These are phyloP conservation scores for Drosophila tripunctata DNA, from an alignment of 2,888 invertebrate genomes.

Conservation along the genomic window DNA sequence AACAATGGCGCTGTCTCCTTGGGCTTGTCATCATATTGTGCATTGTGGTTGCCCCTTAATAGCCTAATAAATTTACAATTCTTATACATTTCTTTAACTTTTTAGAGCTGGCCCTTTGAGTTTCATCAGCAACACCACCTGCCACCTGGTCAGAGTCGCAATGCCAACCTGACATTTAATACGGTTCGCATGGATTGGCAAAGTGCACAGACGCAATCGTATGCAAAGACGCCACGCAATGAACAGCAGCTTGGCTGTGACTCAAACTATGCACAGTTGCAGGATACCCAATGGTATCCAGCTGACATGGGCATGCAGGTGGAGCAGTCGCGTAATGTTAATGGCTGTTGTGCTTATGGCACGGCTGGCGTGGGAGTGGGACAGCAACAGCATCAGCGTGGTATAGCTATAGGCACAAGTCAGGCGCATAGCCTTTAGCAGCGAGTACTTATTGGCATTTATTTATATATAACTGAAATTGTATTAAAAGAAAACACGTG, in stretches of 20 bases:
- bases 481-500: slow-evolving; percentile 68
- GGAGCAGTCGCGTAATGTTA: slow-evolving; percentile 43
- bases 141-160: slow-evolving; percentile 45
- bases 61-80: neutral
- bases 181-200: slow-evolving; percentile 68
- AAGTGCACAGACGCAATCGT: slow-evolving; percentile 47
- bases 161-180: slow-evolving; percentile 41
- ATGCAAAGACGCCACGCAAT: slow-evolving; percentile 47
- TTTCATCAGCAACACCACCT: slow-evolving; percentile 87
- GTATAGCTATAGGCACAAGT: slow-evolving; percentile 56
- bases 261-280: slow-evolving; percentile 47
- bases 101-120: slow-evolving; percentile 93
- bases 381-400: slow-evolving; percentile 64
- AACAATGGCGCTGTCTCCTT: slow-evolving; percentile 68
- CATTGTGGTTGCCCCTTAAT: slow-evolving; percentile 49
- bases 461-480: slow-evolving; percentile 27
- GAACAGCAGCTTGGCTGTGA: slow-evolving; percentile 43
- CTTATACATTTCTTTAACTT: neutral
- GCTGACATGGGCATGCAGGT: slow-evolving; percentile 54
- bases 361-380: slow-evolving; percentile 41
- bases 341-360: slow-evolving; percentile 63
- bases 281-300: slow-evolving; percentile 62
- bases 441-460: slow-evolving; percentile 1
- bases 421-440: slow-evolving; percentile 61
- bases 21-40: slow-evolving; percentile 59